Base-by-base conservation (phyloP, 1,140 invertebrate genomes). In the Mylabris phalerata region DNA sequence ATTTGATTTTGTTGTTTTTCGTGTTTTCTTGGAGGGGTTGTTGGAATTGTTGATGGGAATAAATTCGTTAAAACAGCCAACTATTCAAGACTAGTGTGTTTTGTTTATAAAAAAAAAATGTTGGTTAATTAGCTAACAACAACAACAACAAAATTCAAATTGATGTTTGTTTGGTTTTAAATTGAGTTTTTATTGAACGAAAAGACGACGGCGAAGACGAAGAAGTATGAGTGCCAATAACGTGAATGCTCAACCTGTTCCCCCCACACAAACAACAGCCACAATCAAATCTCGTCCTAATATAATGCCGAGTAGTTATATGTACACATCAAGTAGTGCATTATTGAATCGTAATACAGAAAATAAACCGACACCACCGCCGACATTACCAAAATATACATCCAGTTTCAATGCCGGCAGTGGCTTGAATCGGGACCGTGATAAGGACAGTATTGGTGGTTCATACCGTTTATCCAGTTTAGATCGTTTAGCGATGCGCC, bases 381-480 rank as follows among this genome's bases (percentile, higher is more conserved):
- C 81, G 3, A 82, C 80, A 39, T 65, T 83, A 60, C 81, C 82
- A 27, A 83, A 83, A 68, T 82, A 82, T 62, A 80, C 79, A 26
- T 78, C 79, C 11, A 82, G 79, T 66, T 80, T 80, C 61, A 80
- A 79, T 60, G 77, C 79, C 46, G 78, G 78, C 19, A 75, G 78
- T 40, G 78, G 80, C 51, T 71, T 77, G 43, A 73, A 64, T 50
- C 57, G 74, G 38, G 71, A 72, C 40, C 71, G 71, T 61, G 76
- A 78, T 64, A 79, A 78, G 51, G 71, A 77, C 48, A 80, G 82
- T 59, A 75, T 77, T 45, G 79, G 80, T 3, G 78, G 78, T 57
- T 81, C 79, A 48, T 82, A 82, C 67, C 72, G 80, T 27, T 74
- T 84, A 45, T 82, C 83, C 2, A 84, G 84, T 67, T 74, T 85